Conservation (phyloP, 1,140 invertebrate species). For the Scaptomyza montana region DNA sequence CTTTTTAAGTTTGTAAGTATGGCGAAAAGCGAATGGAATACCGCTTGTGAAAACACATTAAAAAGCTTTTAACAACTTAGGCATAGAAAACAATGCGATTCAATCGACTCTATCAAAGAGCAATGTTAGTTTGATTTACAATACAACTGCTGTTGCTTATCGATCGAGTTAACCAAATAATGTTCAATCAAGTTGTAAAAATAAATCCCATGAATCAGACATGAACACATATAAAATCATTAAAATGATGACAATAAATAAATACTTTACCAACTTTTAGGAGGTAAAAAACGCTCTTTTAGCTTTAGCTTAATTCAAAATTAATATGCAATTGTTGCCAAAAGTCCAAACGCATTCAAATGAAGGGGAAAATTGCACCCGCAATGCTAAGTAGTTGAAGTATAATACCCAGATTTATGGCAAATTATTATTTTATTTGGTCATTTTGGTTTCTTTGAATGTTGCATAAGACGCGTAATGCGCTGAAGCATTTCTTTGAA, state of each 20-base stretch:
- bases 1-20: too few relatives aligned
- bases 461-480: slow-evolving; percentile 44
- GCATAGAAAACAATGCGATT: not conserved
- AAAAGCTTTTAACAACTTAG: not conserved
- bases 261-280: too few relatives aligned
- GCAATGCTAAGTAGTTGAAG: slow-evolving; percentile 43
- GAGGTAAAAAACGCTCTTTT: too few relatives aligned
- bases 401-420: slow-evolving; percentile 46
- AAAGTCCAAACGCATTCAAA: slow-evolving; percentile 24
- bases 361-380: slow-evolving; percentile 46
- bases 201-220: not conserved
- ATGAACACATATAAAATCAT: too few relatives aligned
- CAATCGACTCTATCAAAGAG: too few relatives aligned
- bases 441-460: slow-evolving; percentile 15
- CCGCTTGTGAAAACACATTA: not conserved
- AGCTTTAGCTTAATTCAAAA: too few relatives aligned
- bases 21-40: too few relatives aligned
- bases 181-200: not conserved
- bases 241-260: too few relatives aligned
- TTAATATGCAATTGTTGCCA: slow-evolving; percentile 13
- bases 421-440: slow-evolving; percentile 33
- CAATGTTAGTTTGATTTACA: slow-evolving; percentile 2
- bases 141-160: not conserved
- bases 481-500: slow-evolving; percentile 32
- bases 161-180: not conserved